phyloP scores from a whole-genome alignment of 1,140 invertebrate species.

The Drosophila equinoxialis region DNA sequence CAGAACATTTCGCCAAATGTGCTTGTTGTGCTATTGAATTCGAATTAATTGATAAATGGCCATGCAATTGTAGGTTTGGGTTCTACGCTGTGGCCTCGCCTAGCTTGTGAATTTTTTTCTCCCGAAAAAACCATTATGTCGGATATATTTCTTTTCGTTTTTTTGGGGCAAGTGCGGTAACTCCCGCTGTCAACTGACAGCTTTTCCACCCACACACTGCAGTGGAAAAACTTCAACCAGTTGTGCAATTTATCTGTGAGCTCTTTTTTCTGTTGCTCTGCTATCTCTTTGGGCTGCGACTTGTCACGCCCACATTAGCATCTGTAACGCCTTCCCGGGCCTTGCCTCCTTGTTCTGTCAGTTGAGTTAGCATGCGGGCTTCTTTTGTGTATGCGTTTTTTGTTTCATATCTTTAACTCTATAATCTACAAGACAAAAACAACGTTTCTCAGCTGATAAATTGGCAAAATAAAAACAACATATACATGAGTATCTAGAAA shows the following conservation, averaged over 20 bases:
- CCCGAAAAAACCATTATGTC: no score
- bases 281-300: slow-evolving; percentile 6
- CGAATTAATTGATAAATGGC: slow-evolving; percentile 65
- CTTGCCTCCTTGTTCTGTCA: slow-evolving; percentile 14
- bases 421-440: slow-evolving; percentile 68
- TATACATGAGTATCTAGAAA: slow-evolving; percentile 11
- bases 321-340: background rate
- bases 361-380: slow-evolving; percentile 28
- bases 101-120: no score
- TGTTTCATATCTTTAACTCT: slow-evolving; percentile 19
- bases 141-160: slow-evolving; percentile 1
- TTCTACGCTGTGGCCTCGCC: background rate
- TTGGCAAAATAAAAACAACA: slow-evolving; percentile 42
- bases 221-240: slow-evolving; percentile 3
- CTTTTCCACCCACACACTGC: slow-evolving; percentile 19
- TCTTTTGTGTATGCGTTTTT: slow-evolving; percentile 2
- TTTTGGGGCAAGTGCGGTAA: slow-evolving; percentile 50
- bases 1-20: slow-evolving; percentile 29
- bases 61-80: slow-evolving; percentile 6
- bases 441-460: slow-evolving; percentile 57
- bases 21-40: slow-evolving; percentile 30
- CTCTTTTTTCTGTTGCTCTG: slow-evolving; percentile 18
- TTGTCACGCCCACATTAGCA: slow-evolving; percentile 11
- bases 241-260: slow-evolving; percentile 58
- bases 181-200: slow-evolving; percentile 35